Base-by-base conservation (phyloP, 2,888 invertebrate species). In the Cecidostiba fungosa region DNA sequence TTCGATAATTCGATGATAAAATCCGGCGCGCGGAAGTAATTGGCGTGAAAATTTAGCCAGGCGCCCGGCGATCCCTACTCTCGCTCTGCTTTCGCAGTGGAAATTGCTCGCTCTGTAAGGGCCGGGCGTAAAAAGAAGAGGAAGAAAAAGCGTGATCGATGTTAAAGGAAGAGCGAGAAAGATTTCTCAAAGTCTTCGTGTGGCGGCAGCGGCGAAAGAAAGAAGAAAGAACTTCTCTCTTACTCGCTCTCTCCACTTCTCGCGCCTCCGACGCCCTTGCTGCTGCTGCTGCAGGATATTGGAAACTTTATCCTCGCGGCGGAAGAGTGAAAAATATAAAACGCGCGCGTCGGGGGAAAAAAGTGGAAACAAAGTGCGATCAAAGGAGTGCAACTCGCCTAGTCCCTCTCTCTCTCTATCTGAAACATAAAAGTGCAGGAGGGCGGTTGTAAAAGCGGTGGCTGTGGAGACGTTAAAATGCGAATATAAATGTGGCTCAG, bases 261-360 rank as follows among this genome's bases (percentile, higher is more conserved):
- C 50, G 77, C 84, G n/a, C 50, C 72, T 47, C 59, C 59, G n/a
- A 43, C 16, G 54, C 72, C 23, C 50, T 32, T 59, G 59, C 72
- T 82, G 69, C 79, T 87, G 89, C n/a, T 59, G 59, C 72, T 82
- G 69, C 79, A 88, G 89, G 89, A 90, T 90, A 90, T 90, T 90
- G 91, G 90, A 91, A 90, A 90, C 89, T 90, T 90, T 90, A 90
- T 90, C 89, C 89, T 86, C 77, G 82, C 87, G 70, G 36, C 70
- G 50, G 72, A 72, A 85, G 88, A 85, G 81, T 77, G 84, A 84
- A 82, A 79, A 74, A 84, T 85, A 83, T 82, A 86, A 85, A 62
- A 76, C 70, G 82, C 23, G 79, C 70, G 78, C 23, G 77, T 23
- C 82, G 39, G 83, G 86, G 86, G 32, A 54, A 77, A 82, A 82